phyloP scores from a whole-genome alignment of 53 echinoderm and acorn worm species.

The Antedon mediterranea region DNA sequence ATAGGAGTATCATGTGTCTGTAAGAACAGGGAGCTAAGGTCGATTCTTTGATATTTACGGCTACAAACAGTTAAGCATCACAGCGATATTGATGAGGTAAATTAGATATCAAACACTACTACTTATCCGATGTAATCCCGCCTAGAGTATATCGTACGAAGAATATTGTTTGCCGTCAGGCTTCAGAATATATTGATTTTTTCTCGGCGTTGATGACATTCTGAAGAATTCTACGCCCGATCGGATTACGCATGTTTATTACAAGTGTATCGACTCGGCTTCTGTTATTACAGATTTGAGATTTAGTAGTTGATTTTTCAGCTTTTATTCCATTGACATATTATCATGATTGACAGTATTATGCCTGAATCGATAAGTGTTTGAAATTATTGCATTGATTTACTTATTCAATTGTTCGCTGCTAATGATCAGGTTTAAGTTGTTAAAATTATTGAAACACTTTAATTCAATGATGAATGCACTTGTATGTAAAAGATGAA shows the following conservation, averaged over 20 bases:
- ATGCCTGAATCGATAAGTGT: not conserved
- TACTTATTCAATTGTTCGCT: not conserved
- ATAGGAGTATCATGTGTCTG: not conserved
- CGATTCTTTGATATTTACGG: not conserved
- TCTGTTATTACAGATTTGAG: not conserved
- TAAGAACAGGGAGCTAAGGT: not conserved
- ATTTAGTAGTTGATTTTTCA: not conserved
- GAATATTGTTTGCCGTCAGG: not conserved
- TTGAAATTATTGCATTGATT: not conserved
- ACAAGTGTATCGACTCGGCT: not conserved
- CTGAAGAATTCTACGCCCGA: not conserved
- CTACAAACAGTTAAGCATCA: not conserved
- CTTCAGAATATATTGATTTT: not conserved
- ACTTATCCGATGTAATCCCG: slow-evolving; percentile 1
- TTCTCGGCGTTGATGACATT: not conserved
- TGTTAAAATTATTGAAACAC: not conserved
- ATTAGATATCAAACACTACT: not conserved
- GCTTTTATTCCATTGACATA: not conserved
- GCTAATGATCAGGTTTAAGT: not conserved
- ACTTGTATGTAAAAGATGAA: too few relatives aligned
- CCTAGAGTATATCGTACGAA: not conserved
- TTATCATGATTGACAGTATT: not conserved
- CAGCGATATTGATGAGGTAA: not conserved
- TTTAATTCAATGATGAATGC: too few relatives aligned
- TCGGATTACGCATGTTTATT: not conserved